These are phyloP conservation scores for Mesorhabditis spiculigera DNA, from an alignment of 2,888 invertebrate genomes.

Conservation along the genomic window DNA sequence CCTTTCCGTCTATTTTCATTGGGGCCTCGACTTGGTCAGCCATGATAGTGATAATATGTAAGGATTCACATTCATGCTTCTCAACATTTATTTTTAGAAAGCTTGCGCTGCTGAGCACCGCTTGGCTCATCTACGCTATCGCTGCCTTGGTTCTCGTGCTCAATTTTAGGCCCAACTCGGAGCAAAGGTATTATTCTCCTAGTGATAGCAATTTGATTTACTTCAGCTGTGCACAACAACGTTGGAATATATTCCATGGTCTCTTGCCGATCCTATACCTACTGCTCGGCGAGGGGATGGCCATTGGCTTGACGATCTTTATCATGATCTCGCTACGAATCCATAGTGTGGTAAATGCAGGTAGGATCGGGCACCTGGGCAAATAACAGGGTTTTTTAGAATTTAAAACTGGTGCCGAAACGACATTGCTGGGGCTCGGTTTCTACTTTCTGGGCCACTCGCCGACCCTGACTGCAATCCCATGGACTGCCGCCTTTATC, in stretches of 20 bases:
- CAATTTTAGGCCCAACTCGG: not conserved
- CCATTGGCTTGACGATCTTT: not conserved
- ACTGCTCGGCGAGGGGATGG: not conserved
- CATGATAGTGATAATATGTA: conserved; percentile 5
- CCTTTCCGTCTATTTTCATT: not conserved
- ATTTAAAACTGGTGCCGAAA: not conserved
- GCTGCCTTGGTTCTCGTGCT: conserved; percentile 7
- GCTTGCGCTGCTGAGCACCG: not conserved
- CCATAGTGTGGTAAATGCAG: not conserved
- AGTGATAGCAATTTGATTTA: too few species aligned
- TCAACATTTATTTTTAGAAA: conserved; percentile 3
- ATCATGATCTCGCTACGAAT: not conserved
- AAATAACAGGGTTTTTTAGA: not conserved
- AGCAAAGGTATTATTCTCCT: too few species aligned
- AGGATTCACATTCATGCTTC: not conserved
- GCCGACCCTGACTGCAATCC: conserved; percentile 82
- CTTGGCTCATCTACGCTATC: not conserved
- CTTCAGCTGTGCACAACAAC: too few species aligned
- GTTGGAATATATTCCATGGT: conserved; percentile 6
- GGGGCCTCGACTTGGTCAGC: not conserved
- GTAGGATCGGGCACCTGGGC: conserved; percentile 10
- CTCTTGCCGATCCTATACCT: conserved; percentile 4
- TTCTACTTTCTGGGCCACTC: conserved; percentile 91
- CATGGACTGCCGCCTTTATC: conserved; percentile 68
- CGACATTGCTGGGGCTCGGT: conserved; percentile 57